These are phyloP conservation scores for Apamea anceps DNA, from an alignment of 2,888 invertebrate genomes.

Conservation along the genomic window DNA sequence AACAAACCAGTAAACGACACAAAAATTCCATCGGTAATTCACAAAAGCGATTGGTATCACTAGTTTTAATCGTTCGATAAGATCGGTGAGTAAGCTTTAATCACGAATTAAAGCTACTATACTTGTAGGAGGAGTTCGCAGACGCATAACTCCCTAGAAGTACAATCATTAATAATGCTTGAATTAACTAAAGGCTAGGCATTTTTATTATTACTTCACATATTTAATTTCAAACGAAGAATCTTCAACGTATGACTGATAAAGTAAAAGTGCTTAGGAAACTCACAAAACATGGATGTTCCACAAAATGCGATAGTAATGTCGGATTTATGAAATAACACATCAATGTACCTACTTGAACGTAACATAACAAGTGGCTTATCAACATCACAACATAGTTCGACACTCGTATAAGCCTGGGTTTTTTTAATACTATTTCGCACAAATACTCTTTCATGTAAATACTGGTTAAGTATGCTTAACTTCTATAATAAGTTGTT, in stretches of 20 bases:
- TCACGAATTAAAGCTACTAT: no score
- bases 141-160: neutral
- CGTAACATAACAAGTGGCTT: neutral
- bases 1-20: neutral
- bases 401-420: neutral
- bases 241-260: neutral
- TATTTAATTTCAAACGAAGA: neutral
- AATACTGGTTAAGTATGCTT: neutral
- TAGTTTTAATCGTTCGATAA: neutral
- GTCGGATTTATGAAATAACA: neutral
- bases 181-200: neutral
- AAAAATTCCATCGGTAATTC: neutral
- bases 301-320: conserved; percentile 9
- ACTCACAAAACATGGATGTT: conserved; percentile 3
- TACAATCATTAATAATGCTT: neutral
- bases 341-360: neutral
- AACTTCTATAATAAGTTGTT: neutral
- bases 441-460: neutral
- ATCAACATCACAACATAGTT: neutral
- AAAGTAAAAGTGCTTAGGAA: neutral
- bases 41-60: neutral
- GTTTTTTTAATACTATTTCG: neutral
- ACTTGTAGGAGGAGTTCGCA: neutral
- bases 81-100: neutral
- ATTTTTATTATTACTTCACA: neutral